Conservation (phyloP, 2,113 vertebrate genomes). For the Gopherus evgoodei region DNA sequence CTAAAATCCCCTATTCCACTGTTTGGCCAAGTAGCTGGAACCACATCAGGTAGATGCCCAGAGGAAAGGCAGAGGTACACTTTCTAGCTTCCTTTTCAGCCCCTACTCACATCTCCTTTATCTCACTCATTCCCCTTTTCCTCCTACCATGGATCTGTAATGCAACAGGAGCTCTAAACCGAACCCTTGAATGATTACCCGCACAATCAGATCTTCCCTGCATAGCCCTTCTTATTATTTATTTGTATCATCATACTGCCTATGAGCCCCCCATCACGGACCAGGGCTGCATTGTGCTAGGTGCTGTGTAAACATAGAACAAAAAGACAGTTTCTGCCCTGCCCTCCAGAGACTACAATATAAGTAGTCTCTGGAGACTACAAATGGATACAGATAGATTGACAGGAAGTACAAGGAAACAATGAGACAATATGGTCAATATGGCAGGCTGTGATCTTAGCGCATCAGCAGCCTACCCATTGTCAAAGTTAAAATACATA, state of each 20-base stretch:
- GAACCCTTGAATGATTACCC: neutral
- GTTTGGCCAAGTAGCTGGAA: neutral
- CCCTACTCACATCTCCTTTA: neutral
- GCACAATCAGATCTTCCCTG: neutral
- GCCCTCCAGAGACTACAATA: too few relatives aligned
- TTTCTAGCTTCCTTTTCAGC: neutral
- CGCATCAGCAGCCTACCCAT: neutral
- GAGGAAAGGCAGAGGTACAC: neutral
- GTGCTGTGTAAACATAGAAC: too few relatives aligned
- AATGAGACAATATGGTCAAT: neutral
- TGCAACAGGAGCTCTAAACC: neutral
- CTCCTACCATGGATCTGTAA: neutral
- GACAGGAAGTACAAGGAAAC: neutral
- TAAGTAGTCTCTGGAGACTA: neutral
- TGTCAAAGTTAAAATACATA: neutral
- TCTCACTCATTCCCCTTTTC: neutral
- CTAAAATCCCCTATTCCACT: neutral
- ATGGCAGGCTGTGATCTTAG: neutral
- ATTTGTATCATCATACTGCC: too few relatives aligned
- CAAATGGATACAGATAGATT: neutral
- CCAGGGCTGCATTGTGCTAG: too few relatives aligned
- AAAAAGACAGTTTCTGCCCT: too few relatives aligned
- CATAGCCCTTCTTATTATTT: neutral
- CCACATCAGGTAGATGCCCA: neutral
- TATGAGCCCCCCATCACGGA: too few relatives aligned